Evolutionary conservation across 2,797 vertebrate species (phyloP), one percentile per base, ranked within the genome.

Genomic region (Acridotheres tristis): DNA sequence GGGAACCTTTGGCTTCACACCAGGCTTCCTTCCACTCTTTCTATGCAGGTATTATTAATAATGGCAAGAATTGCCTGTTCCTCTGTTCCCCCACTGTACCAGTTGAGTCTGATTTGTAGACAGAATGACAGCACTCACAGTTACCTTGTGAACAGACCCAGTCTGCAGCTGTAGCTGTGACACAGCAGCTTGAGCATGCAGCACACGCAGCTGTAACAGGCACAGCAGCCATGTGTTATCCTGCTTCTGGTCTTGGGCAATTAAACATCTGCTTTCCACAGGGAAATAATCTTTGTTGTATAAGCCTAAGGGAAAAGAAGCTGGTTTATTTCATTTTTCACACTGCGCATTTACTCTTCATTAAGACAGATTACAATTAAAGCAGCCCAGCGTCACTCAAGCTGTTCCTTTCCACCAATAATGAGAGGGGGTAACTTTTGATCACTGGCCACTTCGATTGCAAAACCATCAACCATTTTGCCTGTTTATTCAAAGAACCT

Each of bases 261-360:
- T 88, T 91, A 79, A 92, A 94, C 92, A 92, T 88, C 87, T 93
- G 89, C 87, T 91, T 93, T 93, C 94, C 88, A 81, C 45, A 2
- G 87, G 62, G 84, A 96, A 95, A 90, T 79, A 42, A 91, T 51
- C 61, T 74, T 51, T 85, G 89, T n/a, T 83, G 29, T 88, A 21
- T n/a, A 80, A 82, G 34, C 92, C 65, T 54, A 6, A 68, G 90
- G 90, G 79, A 57, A 53, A 88, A 84, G 57, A 91, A 66, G 63
- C 45, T 68, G 82, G 0, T 91, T 83, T 80, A 15, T 94, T 93
- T 92, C n/a, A 72, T 83, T 93, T 94, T 91, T 88, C 85, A 82
- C 82, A 63, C 82, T 53, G 27, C 0, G 3, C 3, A 1, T 53
- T 94, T 80, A 75, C n/a, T 95, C 69, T 45, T 69, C 68, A 36